Percentiles rank a stretch among this genome's conserved stretches.
These are phyloP conservation scores for Drosophila repletoides DNA, from an alignment of 1,140 invertebrate species.

Conservation along the genomic window DNA sequence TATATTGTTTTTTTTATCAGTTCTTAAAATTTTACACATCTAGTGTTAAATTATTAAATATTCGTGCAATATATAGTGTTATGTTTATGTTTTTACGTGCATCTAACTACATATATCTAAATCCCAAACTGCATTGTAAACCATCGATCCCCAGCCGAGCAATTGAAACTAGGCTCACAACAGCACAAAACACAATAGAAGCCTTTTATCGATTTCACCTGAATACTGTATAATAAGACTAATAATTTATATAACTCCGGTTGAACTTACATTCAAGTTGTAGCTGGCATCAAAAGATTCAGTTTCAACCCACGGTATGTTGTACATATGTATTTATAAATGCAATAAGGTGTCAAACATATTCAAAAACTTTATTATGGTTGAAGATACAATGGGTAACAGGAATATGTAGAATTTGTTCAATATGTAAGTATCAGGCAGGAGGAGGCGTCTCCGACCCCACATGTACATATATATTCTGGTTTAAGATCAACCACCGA, in stretches of 20 bases:
- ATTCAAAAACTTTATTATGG: too few relatives aligned
- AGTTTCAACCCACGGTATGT: not conserved
- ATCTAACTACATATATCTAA: constrained; percentile 6
- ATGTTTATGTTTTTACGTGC: constrained; percentile 45
- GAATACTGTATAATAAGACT: constrained; percentile 32
- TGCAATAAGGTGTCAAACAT: too few relatives aligned
- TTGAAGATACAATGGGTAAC: too few relatives aligned
- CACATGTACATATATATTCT: too few relatives aligned
- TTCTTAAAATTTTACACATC: constrained; percentile 38
- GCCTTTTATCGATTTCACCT: constrained; percentile 59
- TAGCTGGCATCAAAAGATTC: not conserved
- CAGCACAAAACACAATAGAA: constrained; percentile 9
- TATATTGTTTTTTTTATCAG: constrained; percentile 61
- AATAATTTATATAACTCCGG: constrained; percentile 22
- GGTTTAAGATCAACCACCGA: too few relatives aligned
- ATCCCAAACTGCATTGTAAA: not conserved
- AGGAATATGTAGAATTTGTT: too few relatives aligned
- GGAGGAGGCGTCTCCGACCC: too few relatives aligned
- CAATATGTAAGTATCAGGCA: too few relatives aligned
- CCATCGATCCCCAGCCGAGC: not conserved
- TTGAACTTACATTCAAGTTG: too few relatives aligned
- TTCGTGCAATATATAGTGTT: constrained; percentile 25
- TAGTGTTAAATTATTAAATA: constrained; percentile 5
- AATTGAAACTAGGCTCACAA: constrained; percentile 5
- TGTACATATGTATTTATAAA: not conserved